Evolutionary conservation across 2,888 invertebrate species (phyloP), one percentile per base, ranked within the genome.

Genomic region (Calephelis perditalis): DNA sequence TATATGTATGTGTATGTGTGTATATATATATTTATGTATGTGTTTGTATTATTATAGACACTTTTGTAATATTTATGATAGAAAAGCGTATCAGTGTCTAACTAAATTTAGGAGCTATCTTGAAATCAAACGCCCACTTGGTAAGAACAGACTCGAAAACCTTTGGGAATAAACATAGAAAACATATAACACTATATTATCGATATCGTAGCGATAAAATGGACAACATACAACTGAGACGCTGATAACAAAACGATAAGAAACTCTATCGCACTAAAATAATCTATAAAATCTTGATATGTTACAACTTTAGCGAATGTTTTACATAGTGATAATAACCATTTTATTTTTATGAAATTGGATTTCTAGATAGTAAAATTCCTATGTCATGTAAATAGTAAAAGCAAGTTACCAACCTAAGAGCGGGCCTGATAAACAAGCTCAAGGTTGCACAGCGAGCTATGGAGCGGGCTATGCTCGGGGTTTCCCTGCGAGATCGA

Each of bases 171-270:
- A 49, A 49, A 52, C 35, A 52, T 35, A 35, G 26, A 35, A 35
- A 52, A 6, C 11, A 35, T 36, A 52, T 52, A 35, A 52, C 52
- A 49, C 3, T 35, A 6, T 52, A 52, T 52, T 52, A 52, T 52
- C 52, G 52, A 52, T 52, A 52, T 11, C 35, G 52, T 52, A 9
- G 7, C 52, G 52, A 52, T 52, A 52, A 52, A 52, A 26, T 52
- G 35, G 11, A 52, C 52, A 52, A 52, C 35, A 26, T 52, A 52
- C 49, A 49, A 49, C 49, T 26, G 26, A 10, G 26, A 49, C 26
- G 15, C 26, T 49, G 49, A 49, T 49, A 26, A 26, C 11, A 35
- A 26, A 26, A 10, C 10, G 49, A 49, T 49, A 49, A 49, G 26
- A 49, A 49, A 49, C 15, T 49, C 35, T 49, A 49, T 49, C 35